A percentile compares a stretch with the other conserved stretches of the same genome.
Conservation (phyloP, 2,888 invertebrate species). For the Poecilus cupreus region DNA sequence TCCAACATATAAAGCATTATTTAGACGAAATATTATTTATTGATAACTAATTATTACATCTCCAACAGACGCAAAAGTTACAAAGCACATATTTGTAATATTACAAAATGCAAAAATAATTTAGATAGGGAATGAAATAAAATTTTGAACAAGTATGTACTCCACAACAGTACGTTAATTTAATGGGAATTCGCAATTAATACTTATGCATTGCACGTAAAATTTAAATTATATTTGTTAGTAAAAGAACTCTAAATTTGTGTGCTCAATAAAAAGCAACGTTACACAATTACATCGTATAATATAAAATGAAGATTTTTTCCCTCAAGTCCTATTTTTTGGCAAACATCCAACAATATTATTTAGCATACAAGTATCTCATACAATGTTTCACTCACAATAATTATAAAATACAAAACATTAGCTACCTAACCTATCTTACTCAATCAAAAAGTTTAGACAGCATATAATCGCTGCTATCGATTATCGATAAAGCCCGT, state of each 20-base stretch:
- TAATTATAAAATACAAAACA: conserved; percentile 33
- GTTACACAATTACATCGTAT: neutral
- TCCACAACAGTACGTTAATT: neutral
- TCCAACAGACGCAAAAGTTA: conserved; percentile 1
- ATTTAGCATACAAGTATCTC: conserved; percentile 46
- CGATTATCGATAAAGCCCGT: neutral
- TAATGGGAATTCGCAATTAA: conserved; percentile 26
- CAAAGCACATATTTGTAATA: conserved; percentile 27
- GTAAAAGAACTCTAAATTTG: neutral
- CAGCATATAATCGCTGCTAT: neutral
- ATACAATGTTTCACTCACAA: conserved; percentile 31
- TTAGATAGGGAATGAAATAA: neutral
- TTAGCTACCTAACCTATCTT: conserved; percentile 32
- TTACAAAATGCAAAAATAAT: neutral
- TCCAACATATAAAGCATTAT: neutral
- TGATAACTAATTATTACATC: conserved; percentile 44
- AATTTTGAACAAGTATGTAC: conserved; percentile 1
- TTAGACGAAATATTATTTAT: conserved; percentile 37
- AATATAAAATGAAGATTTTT: conserved; percentile 15
- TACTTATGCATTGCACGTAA: conserved; percentile 47
- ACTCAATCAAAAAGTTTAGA: neutral
- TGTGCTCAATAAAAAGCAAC: conserved; percentile 23
- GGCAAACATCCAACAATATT: conserved; percentile 34
- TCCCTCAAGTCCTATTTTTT: conserved; percentile 3
- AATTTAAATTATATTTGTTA: conserved; percentile 30